Evolutionary conservation across 2,797 vertebrate species (phyloP).

Genomic region (Basileuterus tristriatus): DNA sequence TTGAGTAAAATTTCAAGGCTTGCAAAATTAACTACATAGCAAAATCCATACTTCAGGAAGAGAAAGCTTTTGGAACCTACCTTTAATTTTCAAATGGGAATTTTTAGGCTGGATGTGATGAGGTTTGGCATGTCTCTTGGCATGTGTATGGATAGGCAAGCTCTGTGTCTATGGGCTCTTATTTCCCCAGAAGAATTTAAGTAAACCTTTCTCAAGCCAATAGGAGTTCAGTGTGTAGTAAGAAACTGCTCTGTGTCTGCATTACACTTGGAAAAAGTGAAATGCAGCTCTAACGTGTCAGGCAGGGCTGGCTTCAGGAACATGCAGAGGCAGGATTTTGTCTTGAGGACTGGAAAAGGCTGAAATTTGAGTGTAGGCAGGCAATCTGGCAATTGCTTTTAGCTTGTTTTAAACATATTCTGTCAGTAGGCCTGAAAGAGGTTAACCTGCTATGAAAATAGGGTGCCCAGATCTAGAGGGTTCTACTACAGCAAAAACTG

Average conservation of each 20-base stretch:
- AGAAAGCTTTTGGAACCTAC: slow-evolving; percentile 34
- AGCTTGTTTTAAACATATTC: background rate
- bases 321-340: background rate
- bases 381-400: background rate
- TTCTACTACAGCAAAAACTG: background rate
- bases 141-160: background rate
- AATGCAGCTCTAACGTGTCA: background rate
- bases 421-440: background rate
- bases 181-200: slow-evolving; percentile 53
- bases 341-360: background rate
- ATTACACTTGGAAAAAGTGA: slow-evolving; percentile 23
- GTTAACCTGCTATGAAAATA: background rate
- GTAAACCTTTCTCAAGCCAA: slow-evolving; percentile 44
- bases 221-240: background rate
- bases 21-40: background rate
- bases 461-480: background rate
- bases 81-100: slow-evolving; percentile 60
- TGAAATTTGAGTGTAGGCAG: background rate
- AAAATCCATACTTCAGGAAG: slow-evolving; percentile 10
- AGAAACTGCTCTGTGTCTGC: background rate
- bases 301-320: background rate
- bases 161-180: slow-evolving; percentile 8
- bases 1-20: background rate
- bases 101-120: slow-evolving; percentile 28
- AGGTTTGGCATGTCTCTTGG: slow-evolving; percentile 59